Evolutionary conservation across 2,113 vertebrate species (phyloP), one percentile per base, ranked within the genome.

Genomic region (Oreamnos americanus): DNA sequence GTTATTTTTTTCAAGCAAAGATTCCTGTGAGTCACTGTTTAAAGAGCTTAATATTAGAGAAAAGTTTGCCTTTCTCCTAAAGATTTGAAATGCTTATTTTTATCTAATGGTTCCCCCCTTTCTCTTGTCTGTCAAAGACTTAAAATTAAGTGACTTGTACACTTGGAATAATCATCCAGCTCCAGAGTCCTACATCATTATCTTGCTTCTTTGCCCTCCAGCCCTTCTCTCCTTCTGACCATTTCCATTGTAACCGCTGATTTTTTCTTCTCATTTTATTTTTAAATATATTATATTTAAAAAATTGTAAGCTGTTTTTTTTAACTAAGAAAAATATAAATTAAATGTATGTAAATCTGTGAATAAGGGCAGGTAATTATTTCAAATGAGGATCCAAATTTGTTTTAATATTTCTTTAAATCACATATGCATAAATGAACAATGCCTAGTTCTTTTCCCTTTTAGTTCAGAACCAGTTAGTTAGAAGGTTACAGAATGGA

Each of bases 1-100:
- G 33, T 71, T 88, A 43, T 21, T 90, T 43, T 43, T 96, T 15
- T 92, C 89, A 78, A 45, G 51, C 30, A 79, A 94, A 91, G 9
- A 87, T 86, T 25, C 17, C 12, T 64, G 17, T 76, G 81, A 89
- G 13, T 94, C 43, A 71, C 3, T 90, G 55, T 90, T 90, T 84
- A 81, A 49, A 87, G 12, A 88, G 36, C 55, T 83, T 86, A 88
- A 14, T 79, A 62, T 87, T 87, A 55, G 39, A 62, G 71, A 58
- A 55, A 28, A 60, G 23, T 83, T 49, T 97, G 21, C 2, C 10
- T 58, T 88, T 93, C 17, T 88, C 74, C n/a, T 45, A 17, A 95
- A 92, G 36, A 85, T 95, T 92, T 64, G 14, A 74, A 87, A 95
- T 49, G 16, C 7, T 90, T 87, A 91, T 85, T 94, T 96, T 98